Conservation (phyloP, 2,113 vertebrate genomes). For the Pitta sordida region DNA sequence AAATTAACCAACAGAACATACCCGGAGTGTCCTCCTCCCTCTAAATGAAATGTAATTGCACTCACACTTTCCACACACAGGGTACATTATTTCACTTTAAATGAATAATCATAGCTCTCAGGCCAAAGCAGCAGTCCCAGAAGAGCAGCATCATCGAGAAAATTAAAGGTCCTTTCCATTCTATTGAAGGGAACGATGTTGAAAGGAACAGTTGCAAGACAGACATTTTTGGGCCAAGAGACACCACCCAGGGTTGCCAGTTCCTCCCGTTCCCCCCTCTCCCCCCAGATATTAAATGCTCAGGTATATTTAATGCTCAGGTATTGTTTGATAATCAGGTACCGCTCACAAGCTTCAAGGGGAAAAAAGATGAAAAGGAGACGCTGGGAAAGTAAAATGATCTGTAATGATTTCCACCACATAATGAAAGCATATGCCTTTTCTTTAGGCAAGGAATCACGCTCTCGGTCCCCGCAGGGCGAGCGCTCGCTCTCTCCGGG, state of each 20-base stretch:
- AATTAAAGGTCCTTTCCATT: not conserved
- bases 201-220: not conserved
- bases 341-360: accelerated
- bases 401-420: not conserved
- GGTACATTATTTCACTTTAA: not conserved
- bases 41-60: not conserved
- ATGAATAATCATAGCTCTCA: not conserved
- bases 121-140: not conserved
- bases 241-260: not conserved
- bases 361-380: not conserved
- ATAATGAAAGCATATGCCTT: not conserved
- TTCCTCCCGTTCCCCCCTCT: not conserved
- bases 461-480: not conserved
- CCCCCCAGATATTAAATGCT: not conserved
- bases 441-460: not conserved
- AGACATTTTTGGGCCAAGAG: not conserved
- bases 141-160: not conserved
- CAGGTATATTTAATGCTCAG: not conserved
- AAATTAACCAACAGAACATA: not conserved
- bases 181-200: not conserved
- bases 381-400: not conserved
- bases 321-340: not conserved
- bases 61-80: not conserved
- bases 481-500: not conserved
- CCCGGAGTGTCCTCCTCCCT: not conserved